Conservation (phyloP, 2,113 vertebrate species). For the Rhinopomastus cyanomelas region DNA sequence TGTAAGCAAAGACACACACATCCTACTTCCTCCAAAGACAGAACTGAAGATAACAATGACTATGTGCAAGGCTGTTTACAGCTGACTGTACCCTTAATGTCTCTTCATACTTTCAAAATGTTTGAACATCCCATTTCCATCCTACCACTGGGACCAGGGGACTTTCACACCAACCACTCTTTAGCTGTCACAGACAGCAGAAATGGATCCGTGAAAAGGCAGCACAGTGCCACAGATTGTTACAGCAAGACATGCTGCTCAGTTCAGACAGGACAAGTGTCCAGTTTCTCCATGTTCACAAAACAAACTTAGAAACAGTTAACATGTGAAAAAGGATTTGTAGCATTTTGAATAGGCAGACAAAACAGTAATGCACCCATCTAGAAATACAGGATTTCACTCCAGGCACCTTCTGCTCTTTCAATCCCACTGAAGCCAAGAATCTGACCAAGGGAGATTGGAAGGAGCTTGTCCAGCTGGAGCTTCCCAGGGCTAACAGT, state of each 20-base stretch:
- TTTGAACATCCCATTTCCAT: background rate
- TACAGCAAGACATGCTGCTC: background rate
- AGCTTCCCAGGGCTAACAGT: background rate
- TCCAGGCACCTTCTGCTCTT: background rate
- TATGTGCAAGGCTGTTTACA: background rate
- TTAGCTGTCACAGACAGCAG: background rate
- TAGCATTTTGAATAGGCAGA: background rate
- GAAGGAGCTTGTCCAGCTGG: background rate
- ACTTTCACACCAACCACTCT: background rate
- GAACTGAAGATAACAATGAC: background rate
- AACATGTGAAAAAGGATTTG: background rate
- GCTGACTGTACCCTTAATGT: background rate
- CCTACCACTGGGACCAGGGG: background rate
- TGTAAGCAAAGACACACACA: background rate
- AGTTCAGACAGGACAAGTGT: background rate
- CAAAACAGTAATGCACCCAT: background rate
- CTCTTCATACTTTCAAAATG: background rate
- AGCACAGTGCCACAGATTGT: background rate
- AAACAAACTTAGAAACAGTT: background rate
- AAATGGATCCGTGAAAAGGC: background rate
- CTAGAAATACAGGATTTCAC: background rate
- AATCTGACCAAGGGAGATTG: background rate
- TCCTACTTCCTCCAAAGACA: background rate
- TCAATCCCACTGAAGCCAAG: background rate
- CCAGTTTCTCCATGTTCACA: background rate